A percentile compares a stretch with the other conserved stretches of the same genome.
Conservation (phyloP, 2,113 vertebrate genomes). For the Lates calcarifer region DNA sequence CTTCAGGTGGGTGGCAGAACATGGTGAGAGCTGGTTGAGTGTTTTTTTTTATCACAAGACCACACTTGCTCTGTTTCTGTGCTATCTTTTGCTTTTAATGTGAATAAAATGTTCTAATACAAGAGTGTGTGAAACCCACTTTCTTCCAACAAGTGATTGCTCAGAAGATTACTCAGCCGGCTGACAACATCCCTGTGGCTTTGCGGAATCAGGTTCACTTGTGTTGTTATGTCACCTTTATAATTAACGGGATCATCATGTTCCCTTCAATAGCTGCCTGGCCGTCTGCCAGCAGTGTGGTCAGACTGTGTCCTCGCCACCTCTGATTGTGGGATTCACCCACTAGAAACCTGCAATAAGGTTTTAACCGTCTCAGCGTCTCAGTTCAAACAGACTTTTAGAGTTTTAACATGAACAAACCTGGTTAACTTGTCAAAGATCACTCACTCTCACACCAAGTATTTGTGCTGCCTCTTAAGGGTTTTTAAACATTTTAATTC, state of each 20-base stretch:
- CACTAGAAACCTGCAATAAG: slow-evolving; percentile 18
- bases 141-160: slow-evolving; percentile 40
- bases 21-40: slow-evolving; percentile 1
- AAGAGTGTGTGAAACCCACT: slow-evolving; percentile 20
- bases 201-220: slow-evolving; percentile 68
- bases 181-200: slow-evolving; percentile 54
- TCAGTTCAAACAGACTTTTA: not conserved
- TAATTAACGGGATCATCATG: slow-evolving; percentile 78
- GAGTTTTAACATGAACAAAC: not conserved
- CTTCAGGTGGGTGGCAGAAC: slow-evolving; percentile 10
- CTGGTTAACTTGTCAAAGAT: not conserved
- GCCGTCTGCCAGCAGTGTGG: slow-evolving; percentile 63
- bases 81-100: not conserved
- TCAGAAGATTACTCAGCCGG: slow-evolving; percentile 56
- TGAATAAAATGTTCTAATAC: slow-evolving; percentile 32
- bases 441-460: not conserved
- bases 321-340: slow-evolving; percentile 45
- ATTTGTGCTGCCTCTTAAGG: not conserved
- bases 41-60: slow-evolving; percentile 12
- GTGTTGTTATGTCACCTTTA: slow-evolving; percentile 76
- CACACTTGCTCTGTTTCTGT: slow-evolving; percentile 12
- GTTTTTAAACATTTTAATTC: slow-evolving; percentile 10
- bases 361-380: slow-evolving; percentile 8
- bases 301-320: slow-evolving; percentile 52
- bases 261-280: slow-evolving; percentile 71